A percentile compares a stretch with the other conserved stretches of the same genome.
phyloP scores from a whole-genome alignment of 2,113 vertebrate genomes.

The Egretta garzetta region DNA sequence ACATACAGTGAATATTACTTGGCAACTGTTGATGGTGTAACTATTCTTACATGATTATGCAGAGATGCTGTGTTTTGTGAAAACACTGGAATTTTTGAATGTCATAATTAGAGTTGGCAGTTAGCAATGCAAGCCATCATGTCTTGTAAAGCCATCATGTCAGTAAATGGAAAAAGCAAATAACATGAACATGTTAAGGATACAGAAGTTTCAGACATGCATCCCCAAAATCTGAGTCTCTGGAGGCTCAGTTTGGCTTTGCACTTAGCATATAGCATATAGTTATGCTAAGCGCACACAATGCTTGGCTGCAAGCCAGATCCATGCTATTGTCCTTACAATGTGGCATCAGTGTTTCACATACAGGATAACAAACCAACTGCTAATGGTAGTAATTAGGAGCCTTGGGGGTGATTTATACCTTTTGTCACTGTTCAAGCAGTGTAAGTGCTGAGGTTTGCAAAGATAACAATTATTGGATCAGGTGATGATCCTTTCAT shows the following conservation, averaged over 20 bases:
- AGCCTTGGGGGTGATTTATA: conserved; percentile 63
- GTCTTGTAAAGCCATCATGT: too few relatives aligned
- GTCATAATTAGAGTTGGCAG: not conserved
- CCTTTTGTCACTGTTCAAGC: conserved; percentile 62
- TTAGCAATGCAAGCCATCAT: not conserved
- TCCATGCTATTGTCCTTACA: not conserved
- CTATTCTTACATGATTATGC: not conserved
- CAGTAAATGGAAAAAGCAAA: not conserved
- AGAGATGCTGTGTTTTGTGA: not conserved
- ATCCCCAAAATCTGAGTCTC: not conserved
- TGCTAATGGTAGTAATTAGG: conserved; percentile 68
- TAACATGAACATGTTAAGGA: not conserved
- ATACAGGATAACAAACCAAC: conserved; percentile 38
- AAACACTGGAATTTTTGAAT: not conserved
- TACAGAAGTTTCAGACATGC: not conserved
- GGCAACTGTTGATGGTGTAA: not conserved
- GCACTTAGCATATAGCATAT: not conserved
- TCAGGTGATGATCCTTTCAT: conserved; percentile 31
- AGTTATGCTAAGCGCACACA: not conserved
- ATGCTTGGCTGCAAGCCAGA: conserved; percentile 40
- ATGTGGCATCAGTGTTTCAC: not conserved
- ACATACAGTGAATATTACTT: not conserved
- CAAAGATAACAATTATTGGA: conserved; percentile 68
- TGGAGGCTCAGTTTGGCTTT: not conserved
- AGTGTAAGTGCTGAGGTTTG: conserved; percentile 23